phyloP scores from a whole-genome alignment of 2,888 invertebrate species.

The Caradrina clavipalpis region DNA sequence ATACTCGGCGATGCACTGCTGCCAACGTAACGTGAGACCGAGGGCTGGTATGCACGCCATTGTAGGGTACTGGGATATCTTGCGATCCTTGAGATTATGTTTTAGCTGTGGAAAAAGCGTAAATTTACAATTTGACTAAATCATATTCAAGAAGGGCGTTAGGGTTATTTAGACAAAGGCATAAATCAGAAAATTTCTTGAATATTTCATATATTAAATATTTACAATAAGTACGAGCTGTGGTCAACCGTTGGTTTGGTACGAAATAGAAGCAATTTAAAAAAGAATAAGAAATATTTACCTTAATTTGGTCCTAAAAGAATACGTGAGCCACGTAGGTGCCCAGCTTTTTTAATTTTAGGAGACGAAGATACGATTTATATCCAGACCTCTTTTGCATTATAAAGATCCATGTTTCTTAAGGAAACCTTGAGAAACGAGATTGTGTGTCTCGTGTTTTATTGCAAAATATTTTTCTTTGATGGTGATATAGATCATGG shows the following conservation, averaged over 20 bases:
- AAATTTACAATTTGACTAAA: no score
- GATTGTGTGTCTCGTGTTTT: neutral
- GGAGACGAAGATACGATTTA: neutral
- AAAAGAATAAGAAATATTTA: no score
- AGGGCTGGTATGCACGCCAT: constrained; percentile 3
- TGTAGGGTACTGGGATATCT: constrained; percentile 18
- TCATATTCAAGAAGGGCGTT: no score
- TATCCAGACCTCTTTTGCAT: neutral
- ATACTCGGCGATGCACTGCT: constrained; percentile 62
- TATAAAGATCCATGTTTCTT: neutral
- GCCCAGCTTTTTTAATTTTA: neutral
- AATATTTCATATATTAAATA: no score
- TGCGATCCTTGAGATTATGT: neutral
- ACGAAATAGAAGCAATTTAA: no score
- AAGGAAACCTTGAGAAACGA: neutral
- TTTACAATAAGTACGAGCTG: no score
- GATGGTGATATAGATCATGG: constrained; percentile 14
- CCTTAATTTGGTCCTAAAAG: neutral
- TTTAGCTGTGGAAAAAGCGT: no score
- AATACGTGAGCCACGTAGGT: neutral
- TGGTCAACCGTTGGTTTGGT: no score
- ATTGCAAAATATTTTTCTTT: neutral
- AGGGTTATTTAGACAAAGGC: no score
- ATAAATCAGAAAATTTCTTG: no score
- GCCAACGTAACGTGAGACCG: constrained; percentile 56